Evolutionary conservation across 2,113 vertebrate genomes (phyloP).

Genomic region (Emydocephalus ijimae): DNA sequence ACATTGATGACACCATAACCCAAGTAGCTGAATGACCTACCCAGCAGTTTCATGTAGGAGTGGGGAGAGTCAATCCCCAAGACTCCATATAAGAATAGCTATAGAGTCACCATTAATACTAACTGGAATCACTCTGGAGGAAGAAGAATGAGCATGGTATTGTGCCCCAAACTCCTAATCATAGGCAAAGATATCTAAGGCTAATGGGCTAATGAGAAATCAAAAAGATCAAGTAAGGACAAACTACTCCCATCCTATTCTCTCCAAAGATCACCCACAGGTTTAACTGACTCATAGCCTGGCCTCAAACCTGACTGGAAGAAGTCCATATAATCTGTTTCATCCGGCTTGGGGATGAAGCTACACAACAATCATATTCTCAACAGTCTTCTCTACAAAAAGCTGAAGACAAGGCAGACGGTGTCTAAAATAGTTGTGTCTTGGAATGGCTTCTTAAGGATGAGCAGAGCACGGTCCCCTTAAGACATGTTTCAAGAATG

Average conservation of each 20-base stretch:
- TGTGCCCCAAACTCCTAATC: neutral
- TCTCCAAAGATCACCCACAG: neutral
- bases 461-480: neutral
- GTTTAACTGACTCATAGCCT: neutral
- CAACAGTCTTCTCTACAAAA: neutral
- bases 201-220: neutral
- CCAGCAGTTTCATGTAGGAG: neutral
- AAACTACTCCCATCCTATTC: neutral
- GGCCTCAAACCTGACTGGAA: neutral
- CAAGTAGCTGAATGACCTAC: neutral
- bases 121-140: neutral
- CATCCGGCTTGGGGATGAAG: neutral
- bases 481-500: neutral
- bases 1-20: neutral
- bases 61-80: neutral
- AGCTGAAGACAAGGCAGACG: neutral
- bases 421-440: neutral
- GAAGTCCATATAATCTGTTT: neutral
- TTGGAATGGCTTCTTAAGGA: neutral
- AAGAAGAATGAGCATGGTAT: neutral
- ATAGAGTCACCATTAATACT: neutral
- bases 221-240: neutral
- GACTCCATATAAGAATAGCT: neutral
- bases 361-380: neutral
- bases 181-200: neutral